Conservation (phyloP, 2,888 invertebrate species). For the Tenthredo scrophulariae region DNA sequence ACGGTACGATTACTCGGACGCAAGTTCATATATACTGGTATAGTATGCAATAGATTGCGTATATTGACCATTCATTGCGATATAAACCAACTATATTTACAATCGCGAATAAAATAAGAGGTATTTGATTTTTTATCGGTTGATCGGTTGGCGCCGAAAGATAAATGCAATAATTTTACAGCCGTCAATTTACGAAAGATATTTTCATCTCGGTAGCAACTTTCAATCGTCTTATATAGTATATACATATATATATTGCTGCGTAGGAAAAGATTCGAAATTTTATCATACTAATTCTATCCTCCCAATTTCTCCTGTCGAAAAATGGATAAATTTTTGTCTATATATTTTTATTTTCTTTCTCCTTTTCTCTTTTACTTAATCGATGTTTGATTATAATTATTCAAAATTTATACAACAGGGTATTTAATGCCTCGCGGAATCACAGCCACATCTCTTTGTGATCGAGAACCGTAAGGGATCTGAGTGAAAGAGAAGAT, state of each 20-base stretch:
- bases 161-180: constrained; percentile 41
- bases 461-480: constrained; percentile 20
- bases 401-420: constrained; percentile 29
- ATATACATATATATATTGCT: neutral
- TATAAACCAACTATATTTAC: constrained; percentile 5
- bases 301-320: neutral
- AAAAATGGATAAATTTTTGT: constrained; percentile 25
- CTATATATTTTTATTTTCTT: neutral
- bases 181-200: constrained; percentile 34
- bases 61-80: too few species aligned
- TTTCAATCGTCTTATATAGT: constrained; percentile 27
- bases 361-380: constrained; percentile 6
- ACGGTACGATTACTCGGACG: neutral
- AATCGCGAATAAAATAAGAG: neutral
- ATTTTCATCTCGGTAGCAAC: constrained; percentile 10
- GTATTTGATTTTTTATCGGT: constrained; percentile 8
- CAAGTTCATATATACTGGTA: neutral
- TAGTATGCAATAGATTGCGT: neutral
- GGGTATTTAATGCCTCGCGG: neutral
- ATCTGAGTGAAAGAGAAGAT: constrained; percentile 38
- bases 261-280: constrained; percentile 24
- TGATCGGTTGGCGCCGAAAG: neutral
- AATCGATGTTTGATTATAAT: constrained; percentile 45
- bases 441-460: neutral
- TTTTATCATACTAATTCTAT: constrained; percentile 10